These are phyloP conservation scores for Echinops telfairi DNA, from an alignment of 2,113 vertebrate genomes.

Conservation along the genomic window DNA sequence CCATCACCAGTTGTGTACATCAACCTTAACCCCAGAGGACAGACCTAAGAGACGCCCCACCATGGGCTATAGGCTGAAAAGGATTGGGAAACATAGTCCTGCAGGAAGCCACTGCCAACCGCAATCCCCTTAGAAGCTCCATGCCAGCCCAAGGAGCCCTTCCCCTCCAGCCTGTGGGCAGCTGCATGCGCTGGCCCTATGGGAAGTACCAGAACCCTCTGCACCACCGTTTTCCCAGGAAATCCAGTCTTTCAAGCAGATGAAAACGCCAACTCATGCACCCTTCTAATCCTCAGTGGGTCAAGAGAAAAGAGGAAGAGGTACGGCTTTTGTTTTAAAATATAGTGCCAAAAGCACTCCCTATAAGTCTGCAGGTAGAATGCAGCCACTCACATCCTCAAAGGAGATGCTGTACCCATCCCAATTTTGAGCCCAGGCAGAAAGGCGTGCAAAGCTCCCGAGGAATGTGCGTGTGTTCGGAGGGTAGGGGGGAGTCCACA, in stretches of 20 bases:
- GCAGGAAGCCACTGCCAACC: not conserved
- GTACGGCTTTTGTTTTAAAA: constrained; percentile 60
- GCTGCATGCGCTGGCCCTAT: not conserved
- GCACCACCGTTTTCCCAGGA: constrained; percentile 58
- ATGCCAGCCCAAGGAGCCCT: not conserved
- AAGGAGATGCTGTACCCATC: not conserved
- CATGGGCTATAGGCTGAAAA: not conserved
- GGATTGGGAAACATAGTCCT: not conserved
- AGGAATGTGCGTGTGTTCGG: accelerated
- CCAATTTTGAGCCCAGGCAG: not conserved
- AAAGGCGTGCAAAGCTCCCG: not conserved
- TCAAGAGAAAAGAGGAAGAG: constrained; percentile 42
- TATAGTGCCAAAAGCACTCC: constrained; percentile 56
- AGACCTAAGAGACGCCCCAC: not conserved
- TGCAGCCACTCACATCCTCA: not conserved
- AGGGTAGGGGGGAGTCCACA: accelerated
- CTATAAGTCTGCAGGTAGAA: not conserved
- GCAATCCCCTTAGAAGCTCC: not conserved
- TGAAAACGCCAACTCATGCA: constrained; percentile 55
- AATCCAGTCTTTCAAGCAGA: constrained; percentile 47
- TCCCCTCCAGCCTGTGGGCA: not conserved
- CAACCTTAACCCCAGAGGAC: not conserved
- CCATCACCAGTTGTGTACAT: not conserved
- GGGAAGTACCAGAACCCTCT: constrained; percentile 7
- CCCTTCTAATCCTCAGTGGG: not conserved